Base-by-base conservation (phyloP, 1,140 invertebrate genomes). In the Galleria mellonella region DNA sequence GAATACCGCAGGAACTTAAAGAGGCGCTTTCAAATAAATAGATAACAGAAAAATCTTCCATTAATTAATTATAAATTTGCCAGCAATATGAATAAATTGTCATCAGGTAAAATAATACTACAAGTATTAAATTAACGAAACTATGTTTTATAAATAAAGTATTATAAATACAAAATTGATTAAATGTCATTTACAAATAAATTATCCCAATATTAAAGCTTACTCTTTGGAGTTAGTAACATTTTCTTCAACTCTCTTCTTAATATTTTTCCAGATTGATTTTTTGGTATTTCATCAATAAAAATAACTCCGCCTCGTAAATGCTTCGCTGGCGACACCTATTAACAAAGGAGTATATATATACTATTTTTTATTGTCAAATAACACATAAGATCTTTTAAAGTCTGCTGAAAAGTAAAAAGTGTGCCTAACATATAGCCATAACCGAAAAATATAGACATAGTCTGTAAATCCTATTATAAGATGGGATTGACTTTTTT, bases 251-350 rank as follows among this genome's bases (percentile, higher is more conserved):
- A 66, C 46, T 89, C 76, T 43, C 89, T 71, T 44, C 91, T 73
- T n/a, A 93, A 57, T 52, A 92, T 92, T 81, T 93, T 93, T 3
- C 91, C 92, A 3, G 88, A 87, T 1, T 88, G 68, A 47, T 90
- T 91, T 63, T 90, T 92, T 31, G 92, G 92, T 70, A 93, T 91
- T 62, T 86, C 78, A 2, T 89, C 71, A 0, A 92, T 52, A 53
- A 93, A 92, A 46, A 86, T 82, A 5, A 93, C 87, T 2, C 91
- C 91, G 2, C 91, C 92, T 43, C 88, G 81, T 32, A 90, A 67
- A 37, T 74, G 74, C 66, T 90, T 90, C 8, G 76, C 73, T 2
- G 78, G 68, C 9, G 84, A 84, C n/a, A 83, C 70, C 79, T 83
- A 55, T 11, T 54, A 65, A 23, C 17, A 23, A 23, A 23, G 17